These are phyloP conservation scores for Bathynomus jamesi DNA, from an alignment of 1,140 invertebrate genomes.

Conservation along the genomic window DNA sequence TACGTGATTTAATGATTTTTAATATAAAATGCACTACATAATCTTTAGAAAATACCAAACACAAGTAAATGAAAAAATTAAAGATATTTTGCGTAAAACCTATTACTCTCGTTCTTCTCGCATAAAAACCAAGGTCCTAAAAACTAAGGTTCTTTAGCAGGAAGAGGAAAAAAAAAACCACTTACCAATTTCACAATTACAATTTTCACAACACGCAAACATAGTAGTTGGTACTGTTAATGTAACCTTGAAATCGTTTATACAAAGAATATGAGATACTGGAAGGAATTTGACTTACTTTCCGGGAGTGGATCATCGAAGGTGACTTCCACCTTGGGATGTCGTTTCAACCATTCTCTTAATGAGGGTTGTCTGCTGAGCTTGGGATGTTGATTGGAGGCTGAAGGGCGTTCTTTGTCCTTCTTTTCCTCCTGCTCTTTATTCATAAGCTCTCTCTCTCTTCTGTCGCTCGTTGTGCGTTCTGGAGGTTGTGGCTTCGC, in stretches of 20 bases:
- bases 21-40: too few species aligned
- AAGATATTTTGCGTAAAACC: too few species aligned
- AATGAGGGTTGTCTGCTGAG: conserved; percentile 23
- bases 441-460: conserved; percentile 3
- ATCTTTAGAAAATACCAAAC: too few species aligned
- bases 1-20: too few species aligned
- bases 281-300: conserved; percentile 17
- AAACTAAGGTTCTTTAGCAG: too few species aligned
- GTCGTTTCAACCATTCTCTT: conserved; percentile 23
- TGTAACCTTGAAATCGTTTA: not conserved
- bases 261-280: not conserved
- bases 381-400: conserved; percentile 21
- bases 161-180: too few species aligned
- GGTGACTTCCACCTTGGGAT: conserved; percentile 27
- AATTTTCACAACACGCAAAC: too few species aligned
- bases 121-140: too few species aligned
- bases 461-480: conserved; percentile 28
- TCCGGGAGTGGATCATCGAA: conserved; percentile 28
- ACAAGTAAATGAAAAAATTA: too few species aligned
- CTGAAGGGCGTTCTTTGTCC: conserved; percentile 4
- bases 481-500: conserved; percentile 49
- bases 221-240: too few species aligned
- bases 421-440: conserved; percentile 1
- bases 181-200: too few species aligned
- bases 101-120: too few species aligned